Conservation (phyloP, 2,113 vertebrate genomes). For the Pogonocichla stellata region DNA sequence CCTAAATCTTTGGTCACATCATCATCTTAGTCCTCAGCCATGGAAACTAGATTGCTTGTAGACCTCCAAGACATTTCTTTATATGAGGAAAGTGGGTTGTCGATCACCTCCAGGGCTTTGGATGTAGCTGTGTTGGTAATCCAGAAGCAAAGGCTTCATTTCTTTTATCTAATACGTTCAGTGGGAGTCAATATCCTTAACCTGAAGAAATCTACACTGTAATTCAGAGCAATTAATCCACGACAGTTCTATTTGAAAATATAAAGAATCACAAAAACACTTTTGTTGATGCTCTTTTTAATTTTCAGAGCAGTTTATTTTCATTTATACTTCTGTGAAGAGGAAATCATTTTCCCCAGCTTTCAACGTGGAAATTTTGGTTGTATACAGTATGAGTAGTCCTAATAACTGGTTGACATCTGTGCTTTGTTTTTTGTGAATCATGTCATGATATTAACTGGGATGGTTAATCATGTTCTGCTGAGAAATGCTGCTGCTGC, state of each 20-base stretch:
- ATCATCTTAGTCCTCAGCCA: constrained; percentile 59
- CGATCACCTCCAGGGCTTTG: constrained; percentile 48
- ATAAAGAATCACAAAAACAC: constrained; percentile 17
- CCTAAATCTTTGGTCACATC: constrained; percentile 52
- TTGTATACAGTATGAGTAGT: constrained; percentile 40
- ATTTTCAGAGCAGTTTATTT: constrained; percentile 62
- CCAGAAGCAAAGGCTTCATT: constrained; percentile 59
- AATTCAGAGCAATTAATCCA: constrained; percentile 60
- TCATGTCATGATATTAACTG: constrained; percentile 60
- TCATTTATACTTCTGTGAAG: constrained; percentile 58
- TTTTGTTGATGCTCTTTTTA: constrained; percentile 48
- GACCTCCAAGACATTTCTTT: constrained; percentile 32
- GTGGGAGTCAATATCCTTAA: constrained; percentile 49
- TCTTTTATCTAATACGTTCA: constrained; percentile 52
- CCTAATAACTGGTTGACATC: constrained; percentile 62
- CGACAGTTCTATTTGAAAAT: constrained; percentile 40
- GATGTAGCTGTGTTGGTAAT: constrained; percentile 53
- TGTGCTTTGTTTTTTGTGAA: constrained; percentile 72
- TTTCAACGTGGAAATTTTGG: constrained; percentile 52
- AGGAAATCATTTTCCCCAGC: constrained; percentile 37
- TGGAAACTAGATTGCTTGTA: constrained; percentile 46
- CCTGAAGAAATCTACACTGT: constrained; percentile 44
- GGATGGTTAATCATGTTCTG: constrained; percentile 66
- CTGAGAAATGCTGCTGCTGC: constrained; percentile 66
- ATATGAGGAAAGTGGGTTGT: constrained; percentile 21